Base-by-base conservation (phyloP, 2,113 vertebrate genomes). In the Psophia crepitans region DNA sequence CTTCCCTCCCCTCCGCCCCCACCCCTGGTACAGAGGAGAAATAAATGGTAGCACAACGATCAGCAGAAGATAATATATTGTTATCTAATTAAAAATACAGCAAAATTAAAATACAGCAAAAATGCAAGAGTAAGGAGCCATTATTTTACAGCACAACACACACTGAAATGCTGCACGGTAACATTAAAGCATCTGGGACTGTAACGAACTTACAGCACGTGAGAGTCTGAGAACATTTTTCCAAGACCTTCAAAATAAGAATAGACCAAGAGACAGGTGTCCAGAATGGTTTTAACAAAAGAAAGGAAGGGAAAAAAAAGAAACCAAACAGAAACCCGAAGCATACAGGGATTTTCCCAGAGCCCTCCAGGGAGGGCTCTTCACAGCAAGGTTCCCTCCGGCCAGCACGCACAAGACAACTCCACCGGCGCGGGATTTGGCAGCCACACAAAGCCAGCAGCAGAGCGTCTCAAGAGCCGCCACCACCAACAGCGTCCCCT, bases 1-100 rank as follows among this genome's bases (percentile, higher is more conserved):
- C 76, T 81, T 53, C 37, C 86, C 65, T 68, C 86, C 78, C 87
- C 68, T 87, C 79, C 84, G 43, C 41, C 84, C 87, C 80, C 35
- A 5, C 24, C 92, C 89, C 91, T 5, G 78, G 89, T 28, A 58
- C 91, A 90, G 71, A 82, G 93, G 70, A 87, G 88, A 93, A 92
- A 96, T 87, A 79, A 96, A 95, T 8, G 70, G 88, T 85, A 95
- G 93, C 91, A 97, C 96, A 91, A 93, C 2, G 0, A 75, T 81
- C 87, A 84, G 96, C 91, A 84, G 94, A 94, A 96, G 81, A 91
- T 23, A 58, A 94, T 96, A 83, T 94, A 96, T 97, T 96, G 93
- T 94, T 83, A 91, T 48, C 95, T 95, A 97, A 96, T 96, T 84
- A 94, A 93, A 96, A 96, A 92, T 96, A 97, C 97, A 96, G 91